Conservation (phyloP, 2,888 invertebrate genomes). For the Agrochola lota region DNA sequence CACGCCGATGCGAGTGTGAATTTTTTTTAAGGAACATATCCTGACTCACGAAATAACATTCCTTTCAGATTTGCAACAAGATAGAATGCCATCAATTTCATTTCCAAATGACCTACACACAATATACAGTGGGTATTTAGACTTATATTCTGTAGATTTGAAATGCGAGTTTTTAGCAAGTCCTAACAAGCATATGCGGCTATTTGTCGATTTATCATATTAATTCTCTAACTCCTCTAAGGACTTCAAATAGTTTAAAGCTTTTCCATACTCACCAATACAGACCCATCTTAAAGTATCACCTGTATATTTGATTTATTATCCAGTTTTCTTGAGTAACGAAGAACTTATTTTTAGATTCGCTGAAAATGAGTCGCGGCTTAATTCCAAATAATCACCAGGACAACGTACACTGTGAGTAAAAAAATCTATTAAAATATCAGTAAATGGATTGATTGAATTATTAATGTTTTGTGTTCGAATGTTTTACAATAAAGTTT, state of each 20-base stretch:
- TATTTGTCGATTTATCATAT: no score
- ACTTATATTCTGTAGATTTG: background rate
- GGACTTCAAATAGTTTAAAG: background rate
- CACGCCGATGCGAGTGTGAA: background rate
- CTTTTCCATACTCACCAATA: background rate
- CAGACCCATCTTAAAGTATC: background rate
- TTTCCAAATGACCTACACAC: background rate
- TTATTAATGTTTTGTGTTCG: background rate
- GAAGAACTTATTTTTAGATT: slow-evolving; percentile 9
- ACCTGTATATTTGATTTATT: background rate
- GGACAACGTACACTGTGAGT: slow-evolving; percentile 38
- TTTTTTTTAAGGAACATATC: no score
- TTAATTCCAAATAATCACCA: slow-evolving; percentile 7
- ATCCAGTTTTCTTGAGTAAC: background rate
- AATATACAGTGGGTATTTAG: background rate
- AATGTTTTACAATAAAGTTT: background rate
- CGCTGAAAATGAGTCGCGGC: slow-evolving; percentile 1
- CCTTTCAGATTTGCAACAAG: slow-evolving; percentile 62
- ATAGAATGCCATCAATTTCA: slow-evolving; percentile 1
- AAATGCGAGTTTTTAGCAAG: background rate
- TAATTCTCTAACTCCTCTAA: no score
- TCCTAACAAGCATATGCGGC: no score
- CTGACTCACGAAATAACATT: background rate
- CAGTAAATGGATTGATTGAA: background rate
- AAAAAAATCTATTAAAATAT: background rate